Conservation (phyloP, 2,113 vertebrate species). For the Lipophrys pholis region DNA sequence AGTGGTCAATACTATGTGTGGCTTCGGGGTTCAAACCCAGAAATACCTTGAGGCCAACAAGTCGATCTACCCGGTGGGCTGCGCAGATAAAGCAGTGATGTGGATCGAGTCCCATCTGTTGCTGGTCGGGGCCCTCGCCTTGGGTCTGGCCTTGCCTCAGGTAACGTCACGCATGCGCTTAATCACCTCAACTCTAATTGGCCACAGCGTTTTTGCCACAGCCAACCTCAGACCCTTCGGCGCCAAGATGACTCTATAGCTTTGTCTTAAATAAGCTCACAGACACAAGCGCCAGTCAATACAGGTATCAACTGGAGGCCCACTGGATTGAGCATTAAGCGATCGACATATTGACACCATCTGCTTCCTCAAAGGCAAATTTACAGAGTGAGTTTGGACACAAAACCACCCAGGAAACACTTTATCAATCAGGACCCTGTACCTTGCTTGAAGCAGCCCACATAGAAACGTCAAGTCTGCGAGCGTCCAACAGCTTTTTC, state of each 20-base stretch:
- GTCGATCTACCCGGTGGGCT: constrained; percentile 80
- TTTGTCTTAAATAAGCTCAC: constrained; percentile 12
- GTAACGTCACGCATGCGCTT: constrained; percentile 52
- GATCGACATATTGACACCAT: constrained; percentile 43
- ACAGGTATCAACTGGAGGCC: constrained; percentile 13
- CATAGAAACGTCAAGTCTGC: not conserved
- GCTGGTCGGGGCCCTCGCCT: constrained; percentile 77
- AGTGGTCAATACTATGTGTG: constrained; percentile 85
- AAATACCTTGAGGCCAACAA: constrained; percentile 71
- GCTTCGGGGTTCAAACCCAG: constrained; percentile 79
- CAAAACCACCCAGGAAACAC: constrained; percentile 7
- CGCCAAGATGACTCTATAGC: not conserved
- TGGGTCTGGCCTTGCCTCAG: constrained; percentile 84
- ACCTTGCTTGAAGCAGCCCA: not conserved
- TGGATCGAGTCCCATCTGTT: constrained; percentile 85
- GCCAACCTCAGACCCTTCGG: not conserved
- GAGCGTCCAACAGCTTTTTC: not conserved
- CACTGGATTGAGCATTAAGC: constrained; percentile 7
- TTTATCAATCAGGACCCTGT: constrained; percentile 43
- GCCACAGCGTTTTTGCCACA: not conserved
- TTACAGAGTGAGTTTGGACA: not conserved
- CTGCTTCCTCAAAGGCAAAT: constrained; percentile 6
- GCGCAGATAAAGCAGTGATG: constrained; percentile 76
- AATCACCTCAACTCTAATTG: constrained; percentile 1
- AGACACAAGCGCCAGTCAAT: constrained; percentile 9